These are phyloP conservation scores for Ictalurus punctatus DNA, from an alignment of 2,113 vertebrate species.

Conservation along the genomic window DNA sequence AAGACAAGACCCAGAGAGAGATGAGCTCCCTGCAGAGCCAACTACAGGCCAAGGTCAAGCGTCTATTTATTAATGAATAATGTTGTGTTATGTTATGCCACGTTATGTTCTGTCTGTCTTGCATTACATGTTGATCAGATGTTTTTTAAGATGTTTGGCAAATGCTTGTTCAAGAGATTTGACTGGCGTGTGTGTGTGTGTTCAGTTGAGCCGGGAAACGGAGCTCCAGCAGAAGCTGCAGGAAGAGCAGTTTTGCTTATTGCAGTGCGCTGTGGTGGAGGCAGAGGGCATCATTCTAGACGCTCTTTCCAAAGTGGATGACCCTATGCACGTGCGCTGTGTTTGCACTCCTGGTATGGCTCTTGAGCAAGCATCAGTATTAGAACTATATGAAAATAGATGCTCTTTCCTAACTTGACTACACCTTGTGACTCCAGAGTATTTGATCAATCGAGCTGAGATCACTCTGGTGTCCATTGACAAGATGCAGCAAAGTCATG, in stretches of 20 bases:
- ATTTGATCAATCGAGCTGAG: constrained; percentile 81
- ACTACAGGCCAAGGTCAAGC: constrained; percentile 73
- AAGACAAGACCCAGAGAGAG: constrained; percentile 67
- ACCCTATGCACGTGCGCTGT: constrained; percentile 83
- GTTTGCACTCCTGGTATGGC: constrained; percentile 80
- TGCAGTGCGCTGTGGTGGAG: constrained; percentile 73
- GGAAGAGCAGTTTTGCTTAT: constrained; percentile 77
- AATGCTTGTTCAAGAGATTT: not conserved
- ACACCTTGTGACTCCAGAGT: constrained; percentile 72
- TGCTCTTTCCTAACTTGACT: not conserved
- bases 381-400: not conserved
- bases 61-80: not conserved
- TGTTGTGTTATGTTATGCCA: not conserved
- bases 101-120: not conserved
- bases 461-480: constrained; percentile 76
- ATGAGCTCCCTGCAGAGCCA: constrained; percentile 66
- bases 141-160: not conserved
- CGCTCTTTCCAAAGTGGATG: constrained; percentile 81
- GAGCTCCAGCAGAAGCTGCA: constrained; percentile 66
- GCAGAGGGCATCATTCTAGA: constrained; percentile 83
- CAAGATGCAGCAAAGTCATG: constrained; percentile 75
- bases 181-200: constrained; percentile 28
- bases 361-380: not conserved
- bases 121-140: not conserved
- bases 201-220: constrained; percentile 66